Base-by-base conservation (phyloP, 2,888 invertebrate species). In the Anthophora plumipes region DNA sequence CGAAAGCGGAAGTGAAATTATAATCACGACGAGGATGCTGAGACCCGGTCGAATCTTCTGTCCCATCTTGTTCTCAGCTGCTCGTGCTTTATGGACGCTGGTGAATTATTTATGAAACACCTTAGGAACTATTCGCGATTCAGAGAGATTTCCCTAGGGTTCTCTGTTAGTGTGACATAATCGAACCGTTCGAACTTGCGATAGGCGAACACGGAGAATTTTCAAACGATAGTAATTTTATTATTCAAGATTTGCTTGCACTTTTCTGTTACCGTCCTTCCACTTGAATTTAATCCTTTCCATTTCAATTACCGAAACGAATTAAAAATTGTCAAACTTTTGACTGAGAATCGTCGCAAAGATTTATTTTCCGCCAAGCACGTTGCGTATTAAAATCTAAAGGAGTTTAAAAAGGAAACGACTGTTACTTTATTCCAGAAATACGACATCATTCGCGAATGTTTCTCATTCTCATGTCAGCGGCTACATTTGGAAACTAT, bases 1-100 rank as follows among this genome's bases (percentile, higher is more conserved):
- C 80, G 60, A 81, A 70, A 74, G 61, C 81, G 81, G 81, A 81
- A 80, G 81, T 63, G 81, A 80, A 81, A 75, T 80, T 57, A 63
- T 63, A 71, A 81, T 71, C 69, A 25, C 69, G 60, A 80, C 74
- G 46, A 12, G 73, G 80, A 74, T 66, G 59, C 68, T 74, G 64
- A 14, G 25, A 50, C 59, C 14, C 31, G 5, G 43, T 52, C 69
- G 46, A 50, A 55, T 61, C 67, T 20, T 25, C 22, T 25, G 46
- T 52, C 52, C n/a, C 46, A 59, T 74, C 41, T 31, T 31, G 41
- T 43, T 60, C 20, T 17, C 12, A 17, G 7, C 11, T 12, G 17
- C 12, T 9, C 46, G 12, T 25, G 22, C 46, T 73, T 54, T 73
- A n/a, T 48, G 39, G 41, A 48, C 55, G 20, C n/a, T 17, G 41